A percentile compares a stretch with the other conserved stretches of the same genome.
phyloP scores from a whole-genome alignment of 30 jellyfish, hydroid and myxozoan genomes.

The Cassiopea andromeda region DNA sequence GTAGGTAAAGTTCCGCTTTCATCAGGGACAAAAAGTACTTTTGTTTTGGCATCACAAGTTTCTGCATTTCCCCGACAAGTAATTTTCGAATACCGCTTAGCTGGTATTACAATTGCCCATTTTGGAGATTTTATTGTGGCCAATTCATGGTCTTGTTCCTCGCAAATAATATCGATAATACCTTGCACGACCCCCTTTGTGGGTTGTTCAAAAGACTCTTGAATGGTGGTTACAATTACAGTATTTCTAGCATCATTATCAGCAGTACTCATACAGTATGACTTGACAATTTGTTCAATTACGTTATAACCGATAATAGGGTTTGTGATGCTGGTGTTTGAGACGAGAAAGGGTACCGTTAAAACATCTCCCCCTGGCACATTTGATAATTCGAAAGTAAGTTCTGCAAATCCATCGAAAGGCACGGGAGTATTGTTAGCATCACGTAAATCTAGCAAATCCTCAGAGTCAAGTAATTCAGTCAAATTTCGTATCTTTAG shows the following conservation, averaged over 20 bases:
- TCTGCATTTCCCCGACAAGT: slow-evolving; percentile 34
- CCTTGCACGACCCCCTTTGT: slow-evolving; percentile 26
- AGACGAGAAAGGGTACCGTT: slow-evolving; percentile 65
- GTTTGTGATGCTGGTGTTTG: slow-evolving; percentile 22
- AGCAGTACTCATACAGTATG: slow-evolving; percentile 3
- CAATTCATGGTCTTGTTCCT: slow-evolving; percentile 22
- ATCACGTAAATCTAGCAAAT: slow-evolving; percentile 22
- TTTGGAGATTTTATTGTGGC: slow-evolving; percentile 44
- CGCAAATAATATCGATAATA: slow-evolving; percentile 13
- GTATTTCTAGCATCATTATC: slow-evolving; percentile 8
- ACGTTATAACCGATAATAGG: slow-evolving; percentile 72
- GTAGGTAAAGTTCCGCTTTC: slow-evolving; percentile 36
- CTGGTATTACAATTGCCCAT: slow-evolving; percentile 5
- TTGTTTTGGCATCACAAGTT: slow-evolving; percentile 15
- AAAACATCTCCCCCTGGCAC: slow-evolving; percentile 22
- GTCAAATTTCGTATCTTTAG: slow-evolving; percentile 23
- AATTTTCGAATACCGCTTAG: slow-evolving; percentile 34
- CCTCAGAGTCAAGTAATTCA: slow-evolving; percentile 14
- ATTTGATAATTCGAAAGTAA: slow-evolving; percentile 21
- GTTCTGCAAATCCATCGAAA: slow-evolving; percentile 55
- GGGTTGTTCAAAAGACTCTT: slow-evolving; percentile 41
- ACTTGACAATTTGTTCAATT: slow-evolving; percentile 50
- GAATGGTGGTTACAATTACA: slow-evolving; percentile 25
- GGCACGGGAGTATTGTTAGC: slow-evolving; percentile 60
- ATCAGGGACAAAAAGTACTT: slow-evolving; percentile 29